phyloP scores from a whole-genome alignment of 2,113 vertebrate species.

The Balaeniceps rex region DNA sequence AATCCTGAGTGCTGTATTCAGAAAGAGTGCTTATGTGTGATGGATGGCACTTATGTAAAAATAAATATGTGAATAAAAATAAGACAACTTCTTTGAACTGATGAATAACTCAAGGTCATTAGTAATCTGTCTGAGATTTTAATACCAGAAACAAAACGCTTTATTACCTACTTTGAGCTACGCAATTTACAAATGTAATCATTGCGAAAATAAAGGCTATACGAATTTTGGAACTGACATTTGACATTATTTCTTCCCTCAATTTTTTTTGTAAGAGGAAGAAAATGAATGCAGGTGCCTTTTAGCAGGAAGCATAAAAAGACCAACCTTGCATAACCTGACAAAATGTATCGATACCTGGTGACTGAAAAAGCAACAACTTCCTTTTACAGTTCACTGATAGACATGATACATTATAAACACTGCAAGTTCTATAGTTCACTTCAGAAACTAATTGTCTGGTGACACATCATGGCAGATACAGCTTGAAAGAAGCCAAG shows the following conservation, averaged over 20 bases:
- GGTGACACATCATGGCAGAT: background rate
- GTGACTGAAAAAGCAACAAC: background rate
- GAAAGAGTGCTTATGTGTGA: background rate
- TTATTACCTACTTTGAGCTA: background rate
- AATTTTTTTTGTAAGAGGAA: background rate
- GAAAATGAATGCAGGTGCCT: background rate
- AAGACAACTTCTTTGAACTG: background rate
- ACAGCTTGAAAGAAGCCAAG: background rate
- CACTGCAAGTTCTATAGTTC: background rate
- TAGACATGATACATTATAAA: background rate
- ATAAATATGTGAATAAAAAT: constrained; percentile 22
- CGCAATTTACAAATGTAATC: background rate
- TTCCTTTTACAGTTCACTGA: background rate
- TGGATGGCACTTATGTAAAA: background rate
- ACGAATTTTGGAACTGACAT: background rate
- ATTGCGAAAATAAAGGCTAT: background rate
- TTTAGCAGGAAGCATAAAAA: background rate
- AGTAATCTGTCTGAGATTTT: background rate
- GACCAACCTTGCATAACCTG: background rate
- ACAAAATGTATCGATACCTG: background rate
- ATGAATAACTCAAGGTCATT: background rate
- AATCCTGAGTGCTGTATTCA: background rate
- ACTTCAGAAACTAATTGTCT: background rate
- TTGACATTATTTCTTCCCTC: background rate
- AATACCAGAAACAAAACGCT: background rate